Evolutionary conservation across 2,797 vertebrate genomes (phyloP), one percentile per base, ranked within the genome.

Genomic region (Tarsius wallacei): DNA sequence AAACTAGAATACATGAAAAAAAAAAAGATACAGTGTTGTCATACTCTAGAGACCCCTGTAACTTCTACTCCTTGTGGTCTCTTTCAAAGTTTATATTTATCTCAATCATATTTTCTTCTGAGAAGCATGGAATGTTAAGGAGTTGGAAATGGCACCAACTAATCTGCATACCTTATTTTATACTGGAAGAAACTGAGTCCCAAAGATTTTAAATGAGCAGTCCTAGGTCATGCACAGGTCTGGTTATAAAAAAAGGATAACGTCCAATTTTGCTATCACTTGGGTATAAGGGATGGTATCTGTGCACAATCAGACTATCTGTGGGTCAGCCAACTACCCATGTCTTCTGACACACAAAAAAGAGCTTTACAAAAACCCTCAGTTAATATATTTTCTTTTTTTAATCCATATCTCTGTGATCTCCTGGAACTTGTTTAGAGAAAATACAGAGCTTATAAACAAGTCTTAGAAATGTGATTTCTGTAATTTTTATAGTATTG

Each of bases 381-480:
- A 42, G 7, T 31, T 84, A 94, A 42, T 93, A 91, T 82, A 93
- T 97, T 59, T 96, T 98, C 82, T 95, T 88, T 87, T 0, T 26
- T 51, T 83, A 64, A 97, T 95, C 87, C 86, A 88, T 97, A 87
- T 10, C 28, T 51, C 7, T 42, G 42, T 77, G 87, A 92, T 55
- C 70, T 90, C 91, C 87, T 93, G 49, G 95, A 83, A 95, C 17
- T 82, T 26, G 81, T 66, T 96, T 77, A 89, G n/a, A 96, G 51
- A 66, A 86, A 98, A 96, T 95, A 91, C 94, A 96, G 89, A 93
- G 71, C 26, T 66, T 16, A 16, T 24, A 95, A 98, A 84, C 4
- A 96, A 95, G 31, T 82, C 78, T 95, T 98, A 96, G 71, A 93
- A 97, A 97, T 98, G 76, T 83, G 63, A 51, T 93, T 94, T 97